phyloP scores from a whole-genome alignment of 2,888 invertebrate species.

The Drosophila meridiana region DNA sequence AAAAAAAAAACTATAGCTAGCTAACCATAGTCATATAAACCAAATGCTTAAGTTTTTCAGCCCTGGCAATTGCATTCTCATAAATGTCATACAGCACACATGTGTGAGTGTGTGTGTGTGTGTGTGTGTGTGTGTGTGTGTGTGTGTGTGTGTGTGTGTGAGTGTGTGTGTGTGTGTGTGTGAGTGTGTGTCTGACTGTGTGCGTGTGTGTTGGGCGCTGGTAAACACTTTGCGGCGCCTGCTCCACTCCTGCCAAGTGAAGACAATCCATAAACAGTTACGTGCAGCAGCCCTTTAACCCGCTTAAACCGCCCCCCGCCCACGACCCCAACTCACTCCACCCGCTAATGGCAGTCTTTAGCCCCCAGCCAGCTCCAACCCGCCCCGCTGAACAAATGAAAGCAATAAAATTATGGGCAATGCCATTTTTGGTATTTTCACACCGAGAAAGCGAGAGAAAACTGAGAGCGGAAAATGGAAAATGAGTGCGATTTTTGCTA shows the following conservation, averaged over 20 bases:
- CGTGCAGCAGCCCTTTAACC: slow-evolving; percentile 41
- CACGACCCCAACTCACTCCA: not conserved
- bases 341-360: slow-evolving; percentile 17
- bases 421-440: slow-evolving; percentile 76
- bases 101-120: slow-evolving; percentile 10
- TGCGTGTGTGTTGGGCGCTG: slow-evolving; percentile 2
- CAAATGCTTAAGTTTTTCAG: not conserved
- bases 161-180: slow-evolving; percentile 7
- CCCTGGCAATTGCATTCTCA: slow-evolving; percentile 23
- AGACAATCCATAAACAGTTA: slow-evolving; percentile 17
- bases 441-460: slow-evolving; percentile 49
- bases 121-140: slow-evolving; percentile 18
- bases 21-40: no score
- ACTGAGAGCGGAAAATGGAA: slow-evolving; percentile 37
- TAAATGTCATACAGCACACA: not conserved
- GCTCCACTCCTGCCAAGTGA: not conserved
- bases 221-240: slow-evolving; percentile 20
- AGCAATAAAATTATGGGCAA: slow-evolving; percentile 73
- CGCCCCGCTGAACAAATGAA: slow-evolving; percentile 47
- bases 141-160: slow-evolving; percentile 8
- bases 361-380: not conserved
- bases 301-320: slow-evolving; percentile 1
- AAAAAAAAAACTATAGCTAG: no score
- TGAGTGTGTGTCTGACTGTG: slow-evolving; percentile 19
- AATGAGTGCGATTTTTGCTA: slow-evolving; percentile 58